These are phyloP conservation scores for Piscicola geometra DNA, from an alignment of 2,888 invertebrate species.

Conservation along the genomic window DNA sequence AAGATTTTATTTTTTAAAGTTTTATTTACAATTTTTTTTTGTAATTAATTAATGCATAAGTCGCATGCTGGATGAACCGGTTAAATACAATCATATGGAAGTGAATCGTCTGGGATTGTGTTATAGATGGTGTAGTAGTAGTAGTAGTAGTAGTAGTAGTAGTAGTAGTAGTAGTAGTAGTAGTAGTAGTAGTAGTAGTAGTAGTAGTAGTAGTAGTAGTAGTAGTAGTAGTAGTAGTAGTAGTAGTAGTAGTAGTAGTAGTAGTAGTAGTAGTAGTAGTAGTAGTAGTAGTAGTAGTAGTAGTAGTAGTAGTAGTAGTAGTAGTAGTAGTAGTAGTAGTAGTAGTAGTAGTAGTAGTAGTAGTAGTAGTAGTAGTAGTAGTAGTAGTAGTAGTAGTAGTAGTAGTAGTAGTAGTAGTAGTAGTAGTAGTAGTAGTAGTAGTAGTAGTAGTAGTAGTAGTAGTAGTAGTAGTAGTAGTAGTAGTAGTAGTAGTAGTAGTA, in stretches of 20 bases:
- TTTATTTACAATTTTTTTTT: too few species aligned
- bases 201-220: slow-evolving; percentile 14
- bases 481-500: slow-evolving; percentile 16
- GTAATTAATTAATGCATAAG: too few species aligned
- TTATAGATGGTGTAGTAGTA: too few species aligned
- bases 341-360: slow-evolving; percentile 16
- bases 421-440: slow-evolving; percentile 18
- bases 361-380: slow-evolving; percentile 16
- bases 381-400: slow-evolving; percentile 18
- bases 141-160: slow-evolving; percentile 6
- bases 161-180: slow-evolving; percentile 18
- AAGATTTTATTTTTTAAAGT: too few species aligned
- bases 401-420: slow-evolving; percentile 16
- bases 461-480: slow-evolving; percentile 16
- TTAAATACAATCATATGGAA: too few species aligned
- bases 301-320: slow-evolving; percentile 16
- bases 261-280: slow-evolving; percentile 16
- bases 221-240: slow-evolving; percentile 16
- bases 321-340: slow-evolving; percentile 16
- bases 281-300: slow-evolving; percentile 14
- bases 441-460: slow-evolving; percentile 12
- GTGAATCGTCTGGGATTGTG: too few species aligned
- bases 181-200: slow-evolving; percentile 16
- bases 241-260: slow-evolving; percentile 16
- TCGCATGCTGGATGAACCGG: too few species aligned